These are phyloP conservation scores for Siniperca chuatsi DNA, from an alignment of 2,113 vertebrate genomes.

Conservation along the genomic window DNA sequence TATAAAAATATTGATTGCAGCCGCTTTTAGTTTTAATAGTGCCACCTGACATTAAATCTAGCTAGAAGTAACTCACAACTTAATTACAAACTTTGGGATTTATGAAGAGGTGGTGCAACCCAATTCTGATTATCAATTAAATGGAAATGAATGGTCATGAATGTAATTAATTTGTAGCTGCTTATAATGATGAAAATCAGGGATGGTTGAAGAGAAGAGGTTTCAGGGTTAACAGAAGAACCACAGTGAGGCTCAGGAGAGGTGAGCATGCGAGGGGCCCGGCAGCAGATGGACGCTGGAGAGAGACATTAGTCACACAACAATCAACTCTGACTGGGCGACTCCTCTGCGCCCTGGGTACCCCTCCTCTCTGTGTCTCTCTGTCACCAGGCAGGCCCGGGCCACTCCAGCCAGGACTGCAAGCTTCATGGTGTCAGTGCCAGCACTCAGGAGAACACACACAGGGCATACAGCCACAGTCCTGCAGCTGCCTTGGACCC, in stretches of 20 bases:
- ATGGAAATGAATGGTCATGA: not conserved
- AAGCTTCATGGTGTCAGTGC: slow-evolving; percentile 68
- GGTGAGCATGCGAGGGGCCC: slow-evolving; percentile 34
- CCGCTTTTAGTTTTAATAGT: no score
- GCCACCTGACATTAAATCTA: not conserved
- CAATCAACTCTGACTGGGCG: slow-evolving; percentile 65
- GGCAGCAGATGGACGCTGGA: slow-evolving; percentile 73
- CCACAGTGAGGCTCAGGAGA: slow-evolving; percentile 17
- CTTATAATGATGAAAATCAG: not conserved
- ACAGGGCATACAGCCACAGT: slow-evolving; percentile 72
- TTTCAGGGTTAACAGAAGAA: slow-evolving; percentile 1
- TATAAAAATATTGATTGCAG: not conserved
- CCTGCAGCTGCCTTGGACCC: slow-evolving; percentile 77
- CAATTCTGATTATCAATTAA: not conserved
- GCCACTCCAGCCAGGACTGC: slow-evolving; percentile 75
- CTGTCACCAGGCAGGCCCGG: slow-evolving; percentile 66
- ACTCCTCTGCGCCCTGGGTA: slow-evolving; percentile 47
- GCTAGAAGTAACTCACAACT: not conserved
- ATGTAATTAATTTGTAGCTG: not conserved
- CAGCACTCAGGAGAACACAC: slow-evolving; percentile 73
- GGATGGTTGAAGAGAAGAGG: not conserved
- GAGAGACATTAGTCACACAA: slow-evolving; percentile 73
- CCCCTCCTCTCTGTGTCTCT: slow-evolving; percentile 31
- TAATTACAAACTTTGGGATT: not conserved
- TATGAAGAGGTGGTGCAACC: not conserved